These are phyloP conservation scores for Leptoclinus maculatus DNA, from an alignment of 2,797 vertebrate species.

Conservation along the genomic window DNA sequence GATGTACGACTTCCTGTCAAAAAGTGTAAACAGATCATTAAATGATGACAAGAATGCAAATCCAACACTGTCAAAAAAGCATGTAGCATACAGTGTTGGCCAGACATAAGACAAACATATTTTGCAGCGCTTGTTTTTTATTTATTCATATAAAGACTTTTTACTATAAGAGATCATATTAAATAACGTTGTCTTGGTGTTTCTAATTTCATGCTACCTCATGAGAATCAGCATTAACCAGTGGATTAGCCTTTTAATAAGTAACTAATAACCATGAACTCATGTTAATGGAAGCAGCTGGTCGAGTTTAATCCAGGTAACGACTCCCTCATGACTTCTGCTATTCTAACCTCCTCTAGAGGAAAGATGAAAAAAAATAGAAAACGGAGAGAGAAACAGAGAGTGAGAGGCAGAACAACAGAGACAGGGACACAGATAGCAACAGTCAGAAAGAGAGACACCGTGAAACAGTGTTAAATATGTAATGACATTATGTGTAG, in stretches of 20 bases:
- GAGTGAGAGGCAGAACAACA: constrained; percentile 5
- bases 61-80: background rate
- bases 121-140: background rate
- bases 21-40: constrained; percentile 34
- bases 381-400: background rate
- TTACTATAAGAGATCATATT: background rate
- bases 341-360: constrained; percentile 44
- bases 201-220: constrained; percentile 10
- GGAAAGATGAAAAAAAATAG: background rate
- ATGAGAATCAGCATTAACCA: constrained; percentile 40
- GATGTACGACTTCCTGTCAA: constrained; percentile 9
- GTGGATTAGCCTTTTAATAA: constrained; percentile 44
- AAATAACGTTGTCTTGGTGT: background rate
- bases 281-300: constrained; percentile 34
- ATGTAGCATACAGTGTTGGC: background rate
- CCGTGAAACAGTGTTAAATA: constrained; percentile 34
- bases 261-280: constrained; percentile 13
- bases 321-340: constrained; percentile 31
- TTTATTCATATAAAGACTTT: background rate
- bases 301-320: constrained; percentile 53
- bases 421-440: background rate
- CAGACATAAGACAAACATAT: background rate
- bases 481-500: constrained; percentile 35
- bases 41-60: constrained; percentile 1
- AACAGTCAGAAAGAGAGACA: constrained; percentile 32